Base-by-base conservation (phyloP, 2,797 vertebrate species). In the Tokudaia tokunoshimensis region DNA sequence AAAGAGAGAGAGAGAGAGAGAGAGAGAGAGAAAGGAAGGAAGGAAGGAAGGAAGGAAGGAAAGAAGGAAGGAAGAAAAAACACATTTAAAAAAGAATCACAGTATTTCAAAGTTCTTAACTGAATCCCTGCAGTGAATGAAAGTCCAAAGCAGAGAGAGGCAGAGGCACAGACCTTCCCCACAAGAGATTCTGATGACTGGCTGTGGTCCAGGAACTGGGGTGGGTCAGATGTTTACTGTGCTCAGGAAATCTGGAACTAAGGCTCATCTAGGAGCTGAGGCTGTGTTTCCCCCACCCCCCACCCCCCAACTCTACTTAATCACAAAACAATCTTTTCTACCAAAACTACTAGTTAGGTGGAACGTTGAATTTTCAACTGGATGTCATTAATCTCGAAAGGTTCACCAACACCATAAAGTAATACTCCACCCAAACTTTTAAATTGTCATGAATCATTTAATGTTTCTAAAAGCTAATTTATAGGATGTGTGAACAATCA, bases 171-270 rank as follows among this genome's bases (percentile, higher is more conserved):
- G 94, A 96, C 86, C 92, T 37, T 88, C 81, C 6, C 31, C 76
- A 37, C 1, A 2, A 34, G 34, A 47, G 84, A 88, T 57, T 96
- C 70, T 14, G 52, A 74, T 89, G 9, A n/a, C n/a, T 22, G 29
- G 59, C 41, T 11, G 74, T 79, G 76, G 82, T n/a, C 86, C 70
- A 37, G 8, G 8, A n/a, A 80, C 63, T 6, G 44, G 67, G 70
- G 17, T 37, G 70, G n/a, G 89, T 52, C 92, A 92, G 90, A 55
- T 96, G 94, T 96, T 80, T 93, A 94, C 96, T 87, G 85, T 63
- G 47, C 59, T 93, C 89, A 78, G 91, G 80, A 97, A 96, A 98
- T 31, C 41, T 90, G 57, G 75, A 82, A 24, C 55, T 85, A 93
- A 70, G 7, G 82, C 61, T 94, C 96, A 84, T 94, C 92, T 93